Base-by-base conservation (phyloP, 2,113 vertebrate genomes). In the Emydocephalus ijimae region DNA sequence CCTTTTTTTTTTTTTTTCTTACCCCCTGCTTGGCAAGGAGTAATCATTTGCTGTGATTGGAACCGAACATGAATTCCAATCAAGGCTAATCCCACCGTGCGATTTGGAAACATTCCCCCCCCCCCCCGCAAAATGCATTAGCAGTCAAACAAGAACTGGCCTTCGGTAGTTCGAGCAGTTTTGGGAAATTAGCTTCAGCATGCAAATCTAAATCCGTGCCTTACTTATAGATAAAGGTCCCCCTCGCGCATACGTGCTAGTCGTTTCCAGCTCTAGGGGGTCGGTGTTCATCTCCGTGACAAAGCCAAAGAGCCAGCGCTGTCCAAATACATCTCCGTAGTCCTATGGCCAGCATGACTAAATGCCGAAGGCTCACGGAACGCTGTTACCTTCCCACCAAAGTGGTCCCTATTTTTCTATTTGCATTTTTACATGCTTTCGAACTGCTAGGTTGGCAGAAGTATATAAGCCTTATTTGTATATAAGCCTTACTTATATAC, bases 41-140 rank as follows among this genome's bases (percentile, higher is more conserved):
- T 29, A 89, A 59, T 85, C 92, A 59, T 92, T 92, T 89, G 43
- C 88, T 92, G 88, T 85, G 64, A 85, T 43, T 74, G 69, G 89
- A 92, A 92, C 69, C 11, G 43, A 92, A 69, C 69, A 92, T 89
- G 88, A 89, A 92, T 85, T 92, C 92, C 88, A 92, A 89, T 89
- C 74, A 48, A 89, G 57, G 92, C 69, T 92, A 92, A 92, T 92
- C 88, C 92, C 20, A n/a, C 88, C 50, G 43, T 88, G 89, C 43
- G 85, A 85, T 85, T 92, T 92, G 88, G 88, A 92, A 59, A 56
- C 24, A 55, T 89, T 85, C 88, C 54, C 59, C 59, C 26, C 45
- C 59, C 88, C 54, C 59, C 59, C 26, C n/a, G 3, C 48, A 59
- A 59, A 89, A 89, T 55, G 57, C 12, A 59, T 43, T 92, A 57